Conservation (phyloP, 1,140 invertebrate genomes). For the Rhizoglyphus robini region DNA sequence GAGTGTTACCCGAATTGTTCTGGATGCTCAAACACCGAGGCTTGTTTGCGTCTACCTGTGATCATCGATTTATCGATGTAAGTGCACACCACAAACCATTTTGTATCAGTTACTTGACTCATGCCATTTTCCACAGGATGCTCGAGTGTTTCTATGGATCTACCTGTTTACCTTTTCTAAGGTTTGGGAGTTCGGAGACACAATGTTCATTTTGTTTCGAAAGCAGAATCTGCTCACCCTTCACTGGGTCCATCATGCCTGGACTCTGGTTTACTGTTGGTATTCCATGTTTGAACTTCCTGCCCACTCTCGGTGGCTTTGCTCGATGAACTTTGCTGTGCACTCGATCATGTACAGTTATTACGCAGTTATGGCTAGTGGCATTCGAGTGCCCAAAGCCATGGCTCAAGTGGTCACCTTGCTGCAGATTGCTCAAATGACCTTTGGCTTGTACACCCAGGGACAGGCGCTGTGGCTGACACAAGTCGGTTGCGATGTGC, state of each 20-base stretch:
- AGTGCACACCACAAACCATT: neutral
- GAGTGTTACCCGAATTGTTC: slow-evolving; percentile 59
- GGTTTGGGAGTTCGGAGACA: slow-evolving; percentile 44
- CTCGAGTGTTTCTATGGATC: slow-evolving; percentile 53
- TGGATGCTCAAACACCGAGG: slow-evolving; percentile 71
- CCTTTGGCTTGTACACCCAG: slow-evolving; percentile 61
- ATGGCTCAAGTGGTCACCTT: slow-evolving; percentile 84
- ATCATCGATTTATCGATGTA: slow-evolving; percentile 46
- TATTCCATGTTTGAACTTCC: slow-evolving; percentile 92
- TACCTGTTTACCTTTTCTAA: slow-evolving; percentile 88
- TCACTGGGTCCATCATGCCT: slow-evolving; percentile 45
- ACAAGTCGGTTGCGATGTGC: slow-evolving; percentile 31
- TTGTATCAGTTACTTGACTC: slow-evolving; percentile 50
- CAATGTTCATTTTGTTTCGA: slow-evolving; percentile 39
- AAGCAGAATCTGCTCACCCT: slow-evolving; percentile 44
- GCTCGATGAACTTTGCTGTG: slow-evolving; percentile 41
- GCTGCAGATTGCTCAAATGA: slow-evolving; percentile 85
- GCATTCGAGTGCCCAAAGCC: slow-evolving; percentile 59
- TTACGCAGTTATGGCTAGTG: slow-evolving; percentile 60
- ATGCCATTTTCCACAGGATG: slow-evolving; percentile 43
- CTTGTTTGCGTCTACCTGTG: slow-evolving; percentile 82
- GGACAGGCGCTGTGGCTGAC: slow-evolving; percentile 32
- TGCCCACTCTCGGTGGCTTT: slow-evolving; percentile 36
- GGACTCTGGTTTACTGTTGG: slow-evolving; percentile 58
- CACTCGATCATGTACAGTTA: slow-evolving; percentile 39